These are phyloP conservation scores for Elgaria multicarinata DNA, from an alignment of 2,113 vertebrate genomes.

Conservation along the genomic window DNA sequence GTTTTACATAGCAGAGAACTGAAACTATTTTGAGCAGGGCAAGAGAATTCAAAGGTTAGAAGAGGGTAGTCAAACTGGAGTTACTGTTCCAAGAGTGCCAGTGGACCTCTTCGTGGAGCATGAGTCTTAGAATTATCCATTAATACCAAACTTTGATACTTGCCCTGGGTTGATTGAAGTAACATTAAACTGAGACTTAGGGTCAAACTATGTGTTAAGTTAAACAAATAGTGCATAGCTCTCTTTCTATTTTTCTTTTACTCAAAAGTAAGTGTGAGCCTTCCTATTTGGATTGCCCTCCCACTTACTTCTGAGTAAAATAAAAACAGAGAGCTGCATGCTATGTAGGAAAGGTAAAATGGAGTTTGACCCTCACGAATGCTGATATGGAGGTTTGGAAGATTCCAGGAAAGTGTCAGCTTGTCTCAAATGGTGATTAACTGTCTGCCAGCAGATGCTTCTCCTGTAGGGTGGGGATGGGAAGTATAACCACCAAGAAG, in stretches of 20 bases:
- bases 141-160: not conserved
- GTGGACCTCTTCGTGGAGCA: not conserved
- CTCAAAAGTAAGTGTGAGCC: too few relatives aligned
- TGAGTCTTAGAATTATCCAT: not conserved
- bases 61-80: too few relatives aligned
- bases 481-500: slow-evolving; percentile 25
- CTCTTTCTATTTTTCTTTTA: too few relatives aligned
- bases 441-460: slow-evolving; percentile 12
- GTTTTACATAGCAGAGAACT: too few relatives aligned
- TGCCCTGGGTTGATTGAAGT: not conserved
- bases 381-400: not conserved
- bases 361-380: not conserved
- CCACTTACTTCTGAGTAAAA: not conserved
- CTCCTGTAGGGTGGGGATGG: not conserved
- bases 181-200: not conserved
- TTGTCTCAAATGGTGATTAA: slow-evolving; percentile 31
- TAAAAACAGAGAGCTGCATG: not conserved
- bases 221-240: not conserved
- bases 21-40: too few relatives aligned
- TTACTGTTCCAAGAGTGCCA: not conserved
- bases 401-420: not conserved
- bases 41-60: not conserved
- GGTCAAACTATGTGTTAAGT: not conserved
- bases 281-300: not conserved
- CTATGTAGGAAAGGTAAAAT: not conserved